Evolutionary conservation across 23 tunicate species (phyloP), one percentile per base, ranked within the genome.

Genomic region (Ascidia mentula): DNA sequence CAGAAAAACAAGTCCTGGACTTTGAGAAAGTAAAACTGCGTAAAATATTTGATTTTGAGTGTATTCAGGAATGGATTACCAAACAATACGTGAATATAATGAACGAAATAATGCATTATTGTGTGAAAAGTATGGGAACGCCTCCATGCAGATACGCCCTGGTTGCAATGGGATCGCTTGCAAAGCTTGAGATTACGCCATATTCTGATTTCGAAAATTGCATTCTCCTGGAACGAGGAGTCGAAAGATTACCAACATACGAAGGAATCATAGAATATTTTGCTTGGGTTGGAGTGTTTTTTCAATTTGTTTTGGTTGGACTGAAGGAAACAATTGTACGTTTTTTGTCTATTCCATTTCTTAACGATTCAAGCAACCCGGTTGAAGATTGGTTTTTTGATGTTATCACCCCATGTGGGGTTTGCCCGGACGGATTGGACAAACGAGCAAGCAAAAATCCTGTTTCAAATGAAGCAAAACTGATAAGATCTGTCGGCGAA

Each of bases 101-200:
- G 87, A 37, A 75, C 22, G 45, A 46, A 17, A 33, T 74, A 40
- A 72, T 71, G 34, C 9, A 36, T 28, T 40, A 30, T 42, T 82
- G 79, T 46, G 35, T 82, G 9, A 72, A 82, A 59, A 74, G 59
- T 40, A 32, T 82, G 22, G 87, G 87, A 7, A 36, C 38, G 1
- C 80, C 80, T 6, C 87, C 87, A 32, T 82, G 87, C 73, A 74
- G 74, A 18, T 82, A 72, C 36, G 71, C 59, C 9, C 87, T 71
- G 46, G 70, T 75, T 0, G 73, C 73, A 28, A 35, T 82, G 72
- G 87, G 87, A 42, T 40, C 79, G 18, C 46, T 60, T 4, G 80
- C 79, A 45, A 53, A 40, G 18, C 26, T 46, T 40, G 87, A 82
- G 34, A 45, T 82, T 33, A 74, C 87, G 0, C 72, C 79, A 0